Conservation (phyloP, 2,113 vertebrate genomes). For the Eupsittula cactorum region DNA sequence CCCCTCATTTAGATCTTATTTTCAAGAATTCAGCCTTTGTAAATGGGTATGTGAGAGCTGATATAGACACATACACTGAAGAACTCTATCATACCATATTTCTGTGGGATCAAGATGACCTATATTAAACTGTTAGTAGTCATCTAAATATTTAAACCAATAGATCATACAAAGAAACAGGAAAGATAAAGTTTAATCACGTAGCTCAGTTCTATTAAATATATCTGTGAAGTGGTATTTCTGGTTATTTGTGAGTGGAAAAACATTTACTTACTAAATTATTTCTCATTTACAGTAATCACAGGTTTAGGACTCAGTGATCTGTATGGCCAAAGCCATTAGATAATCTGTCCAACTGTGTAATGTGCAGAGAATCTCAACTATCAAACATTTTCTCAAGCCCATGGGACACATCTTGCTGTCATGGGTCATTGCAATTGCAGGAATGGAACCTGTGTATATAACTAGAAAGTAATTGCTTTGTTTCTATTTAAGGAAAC, state of each 20-base stretch:
- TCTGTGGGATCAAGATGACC: background rate
- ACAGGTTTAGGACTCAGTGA: background rate
- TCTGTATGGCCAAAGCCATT: background rate
- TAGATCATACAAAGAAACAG: background rate
- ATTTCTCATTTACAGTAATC: background rate
- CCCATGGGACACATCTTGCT: background rate
- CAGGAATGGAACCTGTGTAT: background rate
- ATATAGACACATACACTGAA: background rate
- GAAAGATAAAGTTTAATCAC: background rate
- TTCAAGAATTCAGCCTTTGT: background rate
- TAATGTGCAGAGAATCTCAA: background rate
- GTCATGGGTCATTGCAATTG: background rate
- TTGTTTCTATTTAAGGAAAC: background rate
- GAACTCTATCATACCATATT: background rate
- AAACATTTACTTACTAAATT: background rate
- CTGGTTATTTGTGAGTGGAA: background rate
- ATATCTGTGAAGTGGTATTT: background rate
- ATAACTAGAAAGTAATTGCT: background rate
- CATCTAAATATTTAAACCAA: conserved; percentile 4
- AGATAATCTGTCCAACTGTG: background rate
- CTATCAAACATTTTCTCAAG: background rate
- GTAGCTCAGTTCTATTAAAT: background rate
- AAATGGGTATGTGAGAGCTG: background rate
- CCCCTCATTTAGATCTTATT: background rate
- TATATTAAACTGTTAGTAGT: background rate